Evolutionary conservation across 2,797 vertebrate genomes (phyloP).

Genomic region (Phalanger gymnotis): DNA sequence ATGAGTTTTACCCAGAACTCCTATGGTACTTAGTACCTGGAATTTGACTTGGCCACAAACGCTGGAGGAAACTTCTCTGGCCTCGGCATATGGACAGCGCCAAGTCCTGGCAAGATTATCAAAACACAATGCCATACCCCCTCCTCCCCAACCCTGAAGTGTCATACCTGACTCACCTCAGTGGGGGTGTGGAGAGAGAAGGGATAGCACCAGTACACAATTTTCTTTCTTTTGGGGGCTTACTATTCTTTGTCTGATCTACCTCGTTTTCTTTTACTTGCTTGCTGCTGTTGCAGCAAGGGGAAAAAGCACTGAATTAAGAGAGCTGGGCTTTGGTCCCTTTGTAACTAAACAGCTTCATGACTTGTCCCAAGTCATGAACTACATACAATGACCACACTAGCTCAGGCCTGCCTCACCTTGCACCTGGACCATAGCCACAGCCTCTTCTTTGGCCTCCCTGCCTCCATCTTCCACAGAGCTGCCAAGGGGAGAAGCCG

Average conservation of each 20-base stretch:
- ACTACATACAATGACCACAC: background rate
- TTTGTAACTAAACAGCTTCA: background rate
- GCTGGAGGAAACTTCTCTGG: background rate
- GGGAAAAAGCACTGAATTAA: background rate
- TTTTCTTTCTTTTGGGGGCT: background rate
- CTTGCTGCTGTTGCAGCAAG: slow-evolving; percentile 15
- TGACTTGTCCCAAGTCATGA: background rate
- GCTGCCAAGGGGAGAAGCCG: background rate
- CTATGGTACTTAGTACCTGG: background rate
- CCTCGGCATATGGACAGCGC: background rate
- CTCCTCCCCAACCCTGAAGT: background rate
- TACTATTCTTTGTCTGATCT: background rate
- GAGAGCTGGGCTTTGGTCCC: background rate
- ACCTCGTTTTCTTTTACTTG: background rate
- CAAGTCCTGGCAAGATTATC: too few relatives aligned
- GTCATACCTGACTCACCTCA: slow-evolving; percentile 11
- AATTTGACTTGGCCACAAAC: background rate
- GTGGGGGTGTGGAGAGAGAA: background rate
- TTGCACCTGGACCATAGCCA: background rate
- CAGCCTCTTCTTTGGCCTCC: background rate
- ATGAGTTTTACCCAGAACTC: background rate
- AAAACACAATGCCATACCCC: background rate
- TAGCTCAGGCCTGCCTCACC: background rate
- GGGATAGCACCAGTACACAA: background rate
- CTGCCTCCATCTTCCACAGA: background rate